Base-by-base conservation (phyloP, 2,888 invertebrate genomes). In the Omphaloscelis lunosa region DNA sequence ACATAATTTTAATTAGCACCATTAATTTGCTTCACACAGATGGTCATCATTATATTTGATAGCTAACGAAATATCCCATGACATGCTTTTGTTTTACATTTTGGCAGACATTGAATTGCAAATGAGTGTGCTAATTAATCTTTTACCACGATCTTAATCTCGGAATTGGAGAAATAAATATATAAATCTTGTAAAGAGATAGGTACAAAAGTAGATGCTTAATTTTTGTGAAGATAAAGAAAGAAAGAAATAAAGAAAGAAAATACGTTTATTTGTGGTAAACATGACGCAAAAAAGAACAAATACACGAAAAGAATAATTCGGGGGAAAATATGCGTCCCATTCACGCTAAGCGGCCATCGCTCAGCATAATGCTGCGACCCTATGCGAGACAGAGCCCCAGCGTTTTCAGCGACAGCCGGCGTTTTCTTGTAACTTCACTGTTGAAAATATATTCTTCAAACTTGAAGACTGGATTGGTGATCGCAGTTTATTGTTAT, bases 21-120 rank as follows among this genome's bases (percentile, higher is more conserved):
- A 51, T 51, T 56, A 45, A 17, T 6, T 66, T 29, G 12, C 20
- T 41, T 62, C 41, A 69, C 27, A 48, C 61, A 65, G 23, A 20
- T 59, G 41, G 23, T 48, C 41, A 29, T 48, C 41, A 29, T 70
- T 73, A 59, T 53, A 62, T 48, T 17, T 65, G n/a, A 11, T 48
- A 69, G 5, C 20, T 53, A 48, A 51, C 51, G 48, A 74, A 79
- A 39, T 77, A 80, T 81, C 75, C 59, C 81, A 86, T 70, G 75
- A 23, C 45, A 68, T 12, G 68, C 71, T 79, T 80, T 74, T 72
- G 17, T 67, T 76, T 34, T 72, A 27, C 11, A 58, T 75, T 80
- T 71, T 66, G 76, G 45, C 73, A 63, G 41, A 77, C 66, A 75
- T 72, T 80, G n/a, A 86, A 82, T 81, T 80, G 74, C 72, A 72